Evolutionary conservation across 2,888 invertebrate species (phyloP).

Genomic region (Philhelius pedissequus): DNA sequence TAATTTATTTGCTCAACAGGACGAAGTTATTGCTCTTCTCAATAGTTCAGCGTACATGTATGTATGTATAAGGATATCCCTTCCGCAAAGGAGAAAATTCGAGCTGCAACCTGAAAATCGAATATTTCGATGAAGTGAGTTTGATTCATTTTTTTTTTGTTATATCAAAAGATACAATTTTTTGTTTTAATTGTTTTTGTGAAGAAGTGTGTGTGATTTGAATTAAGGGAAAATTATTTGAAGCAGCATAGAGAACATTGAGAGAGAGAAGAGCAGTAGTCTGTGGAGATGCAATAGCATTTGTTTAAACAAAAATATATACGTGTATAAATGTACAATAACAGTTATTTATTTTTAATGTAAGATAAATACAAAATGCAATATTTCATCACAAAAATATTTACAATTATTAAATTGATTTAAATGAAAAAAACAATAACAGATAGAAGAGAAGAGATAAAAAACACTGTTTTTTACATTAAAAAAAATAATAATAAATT

Average conservation of each 20-base stretch:
- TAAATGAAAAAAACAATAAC: not conserved
- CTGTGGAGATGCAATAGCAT: constrained; percentile 28
- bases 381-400: not conserved
- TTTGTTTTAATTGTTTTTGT: constrained; percentile 31
- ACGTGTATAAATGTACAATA: not conserved
- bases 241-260: constrained; percentile 60
- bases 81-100: constrained; percentile 48
- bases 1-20: constrained; percentile 25
- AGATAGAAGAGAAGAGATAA: not conserved
- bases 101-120: constrained; percentile 65
- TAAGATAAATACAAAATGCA: constrained; percentile 22
- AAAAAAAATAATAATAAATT: not conserved
- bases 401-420: not conserved
- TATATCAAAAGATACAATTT: constrained; percentile 31
- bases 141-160: constrained; percentile 31
- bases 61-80: no score
- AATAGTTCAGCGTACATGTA: constrained; percentile 31
- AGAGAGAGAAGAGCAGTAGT: constrained; percentile 41
- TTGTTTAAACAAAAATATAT: not conserved
- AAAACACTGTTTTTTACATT: not conserved
- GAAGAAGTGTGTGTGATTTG: constrained; percentile 60
- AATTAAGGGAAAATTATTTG: constrained; percentile 60
- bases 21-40: constrained; percentile 53
- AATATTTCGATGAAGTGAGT: constrained; percentile 67
- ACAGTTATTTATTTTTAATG: not conserved